Conservation (phyloP, 2,797 vertebrate genomes). For the Phoebastria nigripes region DNA sequence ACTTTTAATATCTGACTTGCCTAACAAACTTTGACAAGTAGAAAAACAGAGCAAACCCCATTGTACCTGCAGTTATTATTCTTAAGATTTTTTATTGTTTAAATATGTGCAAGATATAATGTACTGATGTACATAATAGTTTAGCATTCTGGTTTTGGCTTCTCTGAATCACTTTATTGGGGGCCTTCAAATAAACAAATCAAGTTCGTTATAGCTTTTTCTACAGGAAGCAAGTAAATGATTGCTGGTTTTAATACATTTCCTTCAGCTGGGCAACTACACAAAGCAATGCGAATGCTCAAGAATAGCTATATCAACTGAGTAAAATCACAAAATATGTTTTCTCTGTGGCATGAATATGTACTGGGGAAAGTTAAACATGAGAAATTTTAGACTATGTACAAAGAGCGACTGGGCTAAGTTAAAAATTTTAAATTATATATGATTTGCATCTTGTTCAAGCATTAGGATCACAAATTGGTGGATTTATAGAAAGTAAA, state of each 20-base stretch:
- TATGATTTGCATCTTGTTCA: neutral
- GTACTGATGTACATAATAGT: neutral
- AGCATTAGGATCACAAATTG: neutral
- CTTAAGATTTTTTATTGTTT: neutral
- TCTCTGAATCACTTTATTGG: neutral
- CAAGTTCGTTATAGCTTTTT: neutral
- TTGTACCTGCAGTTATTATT: neutral
- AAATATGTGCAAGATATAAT: neutral
- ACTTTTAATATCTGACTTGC: neutral
- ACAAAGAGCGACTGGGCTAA: neutral
- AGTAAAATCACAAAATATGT: conserved; percentile 1
- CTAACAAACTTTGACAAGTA: neutral
- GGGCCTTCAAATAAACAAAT: conserved; percentile 9
- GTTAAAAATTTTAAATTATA: neutral
- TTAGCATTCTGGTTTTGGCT: neutral
- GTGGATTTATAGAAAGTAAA: neutral
- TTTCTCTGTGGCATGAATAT: neutral
- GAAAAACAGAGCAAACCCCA: neutral
- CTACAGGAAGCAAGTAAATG: conserved; percentile 2
- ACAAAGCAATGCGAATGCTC: neutral
- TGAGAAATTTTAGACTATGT: neutral
- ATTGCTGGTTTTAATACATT: neutral
- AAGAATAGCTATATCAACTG: neutral
- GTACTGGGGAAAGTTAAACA: neutral
- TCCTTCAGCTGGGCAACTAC: neutral